phyloP scores from a whole-genome alignment of 2,888 invertebrate species.

The Dastarcus helophoroides region DNA sequence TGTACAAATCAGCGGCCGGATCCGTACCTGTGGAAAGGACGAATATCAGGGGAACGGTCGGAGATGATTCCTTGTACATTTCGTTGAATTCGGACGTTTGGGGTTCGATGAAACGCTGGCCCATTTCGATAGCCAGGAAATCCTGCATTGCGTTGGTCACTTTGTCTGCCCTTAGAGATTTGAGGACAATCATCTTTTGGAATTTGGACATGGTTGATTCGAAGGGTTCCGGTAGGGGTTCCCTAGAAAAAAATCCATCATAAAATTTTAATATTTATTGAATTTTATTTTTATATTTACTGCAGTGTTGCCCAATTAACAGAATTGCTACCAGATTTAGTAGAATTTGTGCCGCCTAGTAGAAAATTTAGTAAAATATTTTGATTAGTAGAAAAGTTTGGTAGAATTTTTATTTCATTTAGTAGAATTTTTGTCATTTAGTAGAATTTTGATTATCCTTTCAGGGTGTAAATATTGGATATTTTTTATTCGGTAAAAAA shows the following conservation, averaged over 20 bases:
- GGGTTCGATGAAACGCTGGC: constrained; percentile 71
- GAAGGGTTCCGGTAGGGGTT: constrained; percentile 55
- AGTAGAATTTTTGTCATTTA: too few relatives aligned
- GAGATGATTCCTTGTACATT: constrained; percentile 69
- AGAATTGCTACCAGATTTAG: constrained; percentile 3
- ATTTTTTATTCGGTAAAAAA: too few relatives aligned
- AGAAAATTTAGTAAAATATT: too few relatives aligned
- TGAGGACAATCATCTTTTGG: constrained; percentile 65
- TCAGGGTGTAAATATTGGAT: too few relatives aligned
- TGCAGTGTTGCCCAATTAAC: constrained; percentile 1
- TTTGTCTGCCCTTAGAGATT: constrained; percentile 76
- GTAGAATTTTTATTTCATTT: too few relatives aligned
- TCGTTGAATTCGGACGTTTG: constrained; percentile 74
- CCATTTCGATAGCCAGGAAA: constrained; percentile 57
- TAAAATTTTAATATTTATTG: too few relatives aligned
- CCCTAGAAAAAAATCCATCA: constrained; percentile 45
- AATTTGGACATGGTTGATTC: constrained; percentile 53
- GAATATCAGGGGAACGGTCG: constrained; percentile 71
- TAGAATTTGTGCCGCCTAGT: too few relatives aligned
- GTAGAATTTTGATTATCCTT: too few relatives aligned
- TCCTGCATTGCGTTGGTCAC: constrained; percentile 69
- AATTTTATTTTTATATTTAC: too few relatives aligned
- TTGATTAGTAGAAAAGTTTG: too few relatives aligned
- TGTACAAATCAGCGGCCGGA: constrained; percentile 69
- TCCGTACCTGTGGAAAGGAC: constrained; percentile 85